Evolutionary conservation across 2,113 vertebrate genomes (phyloP).

Genomic region (Todiramphus saurophagus): DNA sequence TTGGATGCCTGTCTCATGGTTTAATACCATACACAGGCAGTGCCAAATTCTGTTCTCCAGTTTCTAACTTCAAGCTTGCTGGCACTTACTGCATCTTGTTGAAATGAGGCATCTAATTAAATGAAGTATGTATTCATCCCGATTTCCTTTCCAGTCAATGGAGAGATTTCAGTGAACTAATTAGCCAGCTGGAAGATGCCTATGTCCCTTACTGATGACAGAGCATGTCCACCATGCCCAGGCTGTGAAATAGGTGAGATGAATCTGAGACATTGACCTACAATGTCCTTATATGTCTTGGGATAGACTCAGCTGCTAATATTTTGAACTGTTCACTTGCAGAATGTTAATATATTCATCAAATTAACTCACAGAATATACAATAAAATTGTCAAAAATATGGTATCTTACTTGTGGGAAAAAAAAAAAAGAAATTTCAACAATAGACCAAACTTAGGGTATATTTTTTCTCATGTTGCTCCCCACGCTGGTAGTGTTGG

Average conservation of each 20-base stretch:
- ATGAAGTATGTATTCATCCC: neutral
- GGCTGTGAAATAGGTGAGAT: neutral
- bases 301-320: neutral
- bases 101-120: constrained; percentile 15
- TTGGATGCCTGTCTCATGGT: neutral
- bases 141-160: neutral
- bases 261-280: neutral
- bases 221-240: neutral
- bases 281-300: neutral
- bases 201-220: neutral
- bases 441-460: neutral
- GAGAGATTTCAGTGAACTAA: neutral
- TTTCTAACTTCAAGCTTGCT: neutral
- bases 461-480: neutral
- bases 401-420: neutral
- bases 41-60: neutral
- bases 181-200: neutral
- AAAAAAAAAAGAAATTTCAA: neutral
- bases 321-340: neutral
- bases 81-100: neutral
- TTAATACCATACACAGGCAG: neutral
- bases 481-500: neutral
- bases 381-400: neutral
- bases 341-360: neutral
- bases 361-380: neutral